Evolutionary conservation across 2,113 vertebrate genomes (phyloP).

Genomic region (Dromiciops gliroides): DNA sequence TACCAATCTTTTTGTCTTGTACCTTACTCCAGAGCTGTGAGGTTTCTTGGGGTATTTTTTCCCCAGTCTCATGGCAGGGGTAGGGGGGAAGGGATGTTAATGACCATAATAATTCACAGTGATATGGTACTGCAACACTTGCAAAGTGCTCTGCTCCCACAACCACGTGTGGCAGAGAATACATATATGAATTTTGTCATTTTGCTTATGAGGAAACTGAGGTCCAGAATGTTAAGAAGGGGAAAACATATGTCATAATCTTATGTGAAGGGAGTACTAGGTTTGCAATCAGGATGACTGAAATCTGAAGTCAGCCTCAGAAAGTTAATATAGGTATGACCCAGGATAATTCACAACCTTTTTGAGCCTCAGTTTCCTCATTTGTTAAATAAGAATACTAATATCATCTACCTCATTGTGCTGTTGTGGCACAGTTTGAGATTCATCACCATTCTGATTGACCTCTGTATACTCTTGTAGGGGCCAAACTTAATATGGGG

Average conservation of each 20-base stretch:
- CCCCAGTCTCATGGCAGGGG: neutral
- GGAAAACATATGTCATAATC: neutral
- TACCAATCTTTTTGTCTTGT: neutral
- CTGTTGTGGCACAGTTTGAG: neutral
- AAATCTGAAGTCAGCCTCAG: neutral
- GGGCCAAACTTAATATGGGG: no score
- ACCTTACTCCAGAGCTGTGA: neutral
- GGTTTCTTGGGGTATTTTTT: neutral
- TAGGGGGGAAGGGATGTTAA: neutral
- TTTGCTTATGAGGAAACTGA: neutral
- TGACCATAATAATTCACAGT: neutral
- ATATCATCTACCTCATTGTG: neutral
- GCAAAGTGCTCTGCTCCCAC: neutral
- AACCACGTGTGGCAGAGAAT: neutral
- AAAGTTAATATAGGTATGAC: neutral
- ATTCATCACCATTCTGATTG: neutral
- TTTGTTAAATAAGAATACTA: neutral
- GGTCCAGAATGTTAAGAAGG: neutral
- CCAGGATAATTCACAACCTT: neutral
- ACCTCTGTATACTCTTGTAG: neutral
- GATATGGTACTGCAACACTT: neutral
- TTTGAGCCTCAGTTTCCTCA: neutral
- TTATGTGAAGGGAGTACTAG: neutral
- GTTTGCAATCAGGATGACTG: neutral
- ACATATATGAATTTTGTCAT: neutral